Conservation (phyloP, 2,888 invertebrate genomes). For the Papilio demoleus region DNA sequence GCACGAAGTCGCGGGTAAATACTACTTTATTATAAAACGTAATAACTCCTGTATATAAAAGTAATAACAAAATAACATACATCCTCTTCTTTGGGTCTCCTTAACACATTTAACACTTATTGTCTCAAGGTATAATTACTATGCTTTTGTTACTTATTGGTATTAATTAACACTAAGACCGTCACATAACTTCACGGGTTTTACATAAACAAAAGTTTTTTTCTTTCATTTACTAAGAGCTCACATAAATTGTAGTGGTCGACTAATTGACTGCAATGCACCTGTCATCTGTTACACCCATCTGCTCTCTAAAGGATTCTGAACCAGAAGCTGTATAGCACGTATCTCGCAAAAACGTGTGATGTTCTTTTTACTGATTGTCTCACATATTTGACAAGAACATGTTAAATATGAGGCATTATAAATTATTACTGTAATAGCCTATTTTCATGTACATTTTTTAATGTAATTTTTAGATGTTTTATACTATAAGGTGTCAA, state of each 20-base stretch:
- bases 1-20: too few species aligned
- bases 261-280: conserved; percentile 21
- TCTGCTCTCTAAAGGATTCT: conserved; percentile 33
- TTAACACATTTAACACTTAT: neutral
- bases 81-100: too few species aligned
- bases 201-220: neutral
- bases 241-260: conserved; percentile 12
- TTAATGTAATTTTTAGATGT: too few species aligned
- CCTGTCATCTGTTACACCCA: conserved; percentile 31
- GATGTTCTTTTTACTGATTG: neutral
- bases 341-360: conserved; percentile 13
- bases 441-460: too few species aligned
- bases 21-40: too few species aligned
- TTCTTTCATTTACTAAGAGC: conserved; percentile 6
- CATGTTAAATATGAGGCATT: too few species aligned
- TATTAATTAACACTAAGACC: neutral
- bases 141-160: too few species aligned
- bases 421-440: too few species aligned
- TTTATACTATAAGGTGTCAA: too few species aligned
- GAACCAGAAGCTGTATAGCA: conserved; percentile 8
- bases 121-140: neutral
- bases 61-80: too few species aligned
- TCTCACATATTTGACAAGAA: neutral
- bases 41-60: too few species aligned
- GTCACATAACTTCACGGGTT: neutral